A percentile compares a stretch with the other conserved stretches of the same genome.
These are phyloP conservation scores for Ridgeia piscesae DNA, from an alignment of 1,140 invertebrate genomes.

Conservation along the genomic window DNA sequence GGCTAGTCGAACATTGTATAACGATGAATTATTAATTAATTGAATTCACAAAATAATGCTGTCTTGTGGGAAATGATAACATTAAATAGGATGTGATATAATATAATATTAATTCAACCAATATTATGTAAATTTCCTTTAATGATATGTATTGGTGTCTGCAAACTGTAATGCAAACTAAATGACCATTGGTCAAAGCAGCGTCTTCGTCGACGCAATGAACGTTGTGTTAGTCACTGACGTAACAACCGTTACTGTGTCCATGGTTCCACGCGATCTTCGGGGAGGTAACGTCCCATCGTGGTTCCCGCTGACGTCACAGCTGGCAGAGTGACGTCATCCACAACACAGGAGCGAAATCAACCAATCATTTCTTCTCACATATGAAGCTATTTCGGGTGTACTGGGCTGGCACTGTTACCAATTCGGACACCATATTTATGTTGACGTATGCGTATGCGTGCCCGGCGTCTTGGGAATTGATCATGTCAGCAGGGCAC, in stretches of 20 bases:
- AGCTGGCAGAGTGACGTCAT: background rate
- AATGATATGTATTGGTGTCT: background rate
- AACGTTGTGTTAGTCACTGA: background rate
- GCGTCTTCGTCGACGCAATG: background rate
- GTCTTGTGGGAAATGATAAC: too few species aligned
- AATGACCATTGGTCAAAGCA: background rate
- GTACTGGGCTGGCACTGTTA: background rate
- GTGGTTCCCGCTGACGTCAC: background rate
- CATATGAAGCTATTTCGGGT: background rate
- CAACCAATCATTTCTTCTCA: background rate
- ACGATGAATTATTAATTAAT: too few species aligned
- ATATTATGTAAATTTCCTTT: background rate
- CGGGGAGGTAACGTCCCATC: background rate
- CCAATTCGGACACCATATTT: background rate
- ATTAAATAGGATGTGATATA: too few species aligned
- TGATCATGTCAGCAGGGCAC: background rate
- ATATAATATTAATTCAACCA: too few species aligned
- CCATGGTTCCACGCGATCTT: background rate
- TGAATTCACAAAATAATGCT: too few species aligned
- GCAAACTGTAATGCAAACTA: background rate
- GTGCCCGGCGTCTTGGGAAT: background rate
- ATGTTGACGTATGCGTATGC: background rate
- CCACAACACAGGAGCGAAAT: background rate
- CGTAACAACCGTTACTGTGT: background rate
- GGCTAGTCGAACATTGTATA: too few species aligned